Percentiles rank a stretch among this genome's conserved stretches.
Conservation (phyloP, 2,797 vertebrate species). For the Coregonus suidteri region DNA sequence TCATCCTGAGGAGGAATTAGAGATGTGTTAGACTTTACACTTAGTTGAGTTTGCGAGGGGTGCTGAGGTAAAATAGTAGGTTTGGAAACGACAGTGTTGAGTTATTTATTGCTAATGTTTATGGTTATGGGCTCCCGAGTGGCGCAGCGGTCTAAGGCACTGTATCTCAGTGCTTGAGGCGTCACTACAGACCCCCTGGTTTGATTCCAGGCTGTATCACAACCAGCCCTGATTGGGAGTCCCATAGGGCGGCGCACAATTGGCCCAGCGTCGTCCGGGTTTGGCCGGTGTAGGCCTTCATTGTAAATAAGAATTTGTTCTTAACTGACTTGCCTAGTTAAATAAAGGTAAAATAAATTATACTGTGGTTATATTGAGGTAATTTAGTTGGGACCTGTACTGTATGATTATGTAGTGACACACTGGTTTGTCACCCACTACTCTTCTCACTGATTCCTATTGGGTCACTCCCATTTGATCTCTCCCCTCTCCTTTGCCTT, state of each 20-base stretch:
- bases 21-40: not conserved
- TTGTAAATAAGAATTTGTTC: too few species aligned
- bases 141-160: too few species aligned
- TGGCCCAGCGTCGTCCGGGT: too few species aligned
- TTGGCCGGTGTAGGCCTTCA: too few species aligned
- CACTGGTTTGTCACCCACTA: not conserved
- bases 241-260: too few species aligned
- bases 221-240: too few species aligned
- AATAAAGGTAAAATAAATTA: not conserved
- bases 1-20: not conserved
- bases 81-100: not conserved
- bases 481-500: not conserved
- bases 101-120: not conserved
- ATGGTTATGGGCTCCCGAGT: not conserved
- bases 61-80: constrained; percentile 13
- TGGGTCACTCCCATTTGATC: not conserved
- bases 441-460: not conserved
- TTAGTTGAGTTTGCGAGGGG: not conserved
- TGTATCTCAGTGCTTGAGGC: too few species aligned
- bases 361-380: not conserved
- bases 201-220: too few species aligned
- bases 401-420: not conserved
- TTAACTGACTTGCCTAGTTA: too few species aligned
- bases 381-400: too few species aligned
- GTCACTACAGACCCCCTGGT: too few species aligned